A percentile compares a stretch with the other conserved stretches of the same genome.
phyloP scores from a whole-genome alignment of 1,140 invertebrate genomes.

The Campoletis sonorensis region DNA sequence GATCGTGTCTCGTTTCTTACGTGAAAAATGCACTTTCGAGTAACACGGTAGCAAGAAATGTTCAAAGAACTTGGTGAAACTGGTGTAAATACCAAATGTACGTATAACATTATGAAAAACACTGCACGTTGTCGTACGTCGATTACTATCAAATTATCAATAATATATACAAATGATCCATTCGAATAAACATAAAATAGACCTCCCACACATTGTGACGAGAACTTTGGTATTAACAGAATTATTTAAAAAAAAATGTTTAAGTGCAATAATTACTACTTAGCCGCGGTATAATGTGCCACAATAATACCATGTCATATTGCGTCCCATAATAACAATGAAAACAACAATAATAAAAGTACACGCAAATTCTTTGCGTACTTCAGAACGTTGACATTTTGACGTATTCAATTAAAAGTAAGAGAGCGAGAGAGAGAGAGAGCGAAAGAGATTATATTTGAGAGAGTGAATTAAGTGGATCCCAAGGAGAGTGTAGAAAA shows the following conservation, averaged over 20 bases:
- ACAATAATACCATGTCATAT: no score
- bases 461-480: not conserved
- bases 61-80: constrained; percentile 3
- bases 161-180: not conserved
- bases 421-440: constrained; percentile 8
- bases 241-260: no score
- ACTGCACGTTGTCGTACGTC: not conserved
- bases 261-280: no score
- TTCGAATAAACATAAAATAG: not conserved
- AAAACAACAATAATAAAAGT: not conserved
- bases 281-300: no score
- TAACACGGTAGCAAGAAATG: not conserved
- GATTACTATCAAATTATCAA: not conserved
- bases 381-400: constrained; percentile 14
- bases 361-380: not conserved
- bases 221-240: no score
- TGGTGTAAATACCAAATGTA: not conserved
- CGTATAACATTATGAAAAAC: not conserved
- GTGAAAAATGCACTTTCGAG: constrained; percentile 8
- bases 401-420: constrained; percentile 24
- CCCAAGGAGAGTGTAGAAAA: constrained; percentile 14
- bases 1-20: not conserved
- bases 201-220: not conserved
- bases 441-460: not conserved
- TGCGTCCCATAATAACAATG: not conserved